phyloP scores from a whole-genome alignment of 2,888 invertebrate species.

The Ferdinandea cuprea region DNA sequence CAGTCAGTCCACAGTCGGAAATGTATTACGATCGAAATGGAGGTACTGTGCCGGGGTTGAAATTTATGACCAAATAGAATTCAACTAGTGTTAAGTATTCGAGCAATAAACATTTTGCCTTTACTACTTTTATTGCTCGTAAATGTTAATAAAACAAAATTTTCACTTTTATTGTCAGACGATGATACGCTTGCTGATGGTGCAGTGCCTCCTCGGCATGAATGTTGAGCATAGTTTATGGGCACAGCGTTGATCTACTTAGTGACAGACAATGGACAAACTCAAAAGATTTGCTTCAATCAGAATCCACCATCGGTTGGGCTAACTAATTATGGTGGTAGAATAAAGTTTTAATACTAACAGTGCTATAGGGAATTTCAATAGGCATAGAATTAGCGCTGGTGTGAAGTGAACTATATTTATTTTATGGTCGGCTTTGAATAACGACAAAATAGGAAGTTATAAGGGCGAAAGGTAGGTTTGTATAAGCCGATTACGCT shows the following conservation, averaged over 20 bases:
- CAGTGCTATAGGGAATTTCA: too few species aligned
- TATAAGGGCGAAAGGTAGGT: too few species aligned
- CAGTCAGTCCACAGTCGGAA: constrained; percentile 26
- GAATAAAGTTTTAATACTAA: too few species aligned
- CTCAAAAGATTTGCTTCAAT: constrained; percentile 39
- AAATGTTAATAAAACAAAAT: constrained; percentile 64
- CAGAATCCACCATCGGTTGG: constrained; percentile 3
- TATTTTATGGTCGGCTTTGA: too few species aligned
- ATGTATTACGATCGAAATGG: constrained; percentile 45
- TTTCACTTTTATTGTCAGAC: constrained; percentile 40
- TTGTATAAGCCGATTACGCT: too few species aligned
- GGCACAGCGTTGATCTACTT: constrained; percentile 37
- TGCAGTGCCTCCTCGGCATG: neutral
- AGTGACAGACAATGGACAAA: constrained; percentile 5
- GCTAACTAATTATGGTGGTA: too few species aligned
- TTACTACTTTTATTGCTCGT: constrained; percentile 61
- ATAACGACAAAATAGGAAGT: too few species aligned
- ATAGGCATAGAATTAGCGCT: too few species aligned
- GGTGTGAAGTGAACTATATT: too few species aligned
- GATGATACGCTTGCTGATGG: constrained; percentile 22
- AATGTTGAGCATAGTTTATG: constrained; percentile 28
- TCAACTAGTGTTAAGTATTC: constrained; percentile 69
- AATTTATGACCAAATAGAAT: constrained; percentile 64
- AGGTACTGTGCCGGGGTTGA: constrained; percentile 14
- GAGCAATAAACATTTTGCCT: constrained; percentile 53